A percentile compares a stretch with the other conserved stretches of the same genome.
phyloP scores from a whole-genome alignment of 2,113 vertebrate genomes.

The Hippocampus barbouri region DNA sequence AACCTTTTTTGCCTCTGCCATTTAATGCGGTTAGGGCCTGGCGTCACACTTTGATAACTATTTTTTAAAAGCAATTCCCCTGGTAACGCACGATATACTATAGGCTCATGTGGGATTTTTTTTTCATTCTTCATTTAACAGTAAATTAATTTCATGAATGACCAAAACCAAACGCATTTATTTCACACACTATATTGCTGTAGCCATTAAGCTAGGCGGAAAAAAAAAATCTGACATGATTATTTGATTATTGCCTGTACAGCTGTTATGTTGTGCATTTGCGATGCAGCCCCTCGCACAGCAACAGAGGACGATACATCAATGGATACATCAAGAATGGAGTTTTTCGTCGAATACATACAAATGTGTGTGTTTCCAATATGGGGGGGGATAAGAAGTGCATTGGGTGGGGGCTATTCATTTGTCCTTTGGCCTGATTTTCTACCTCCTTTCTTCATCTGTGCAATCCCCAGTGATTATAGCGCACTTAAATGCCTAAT shows the following conservation, averaged over 20 bases:
- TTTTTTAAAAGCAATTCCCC: too few species aligned
- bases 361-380: conserved; percentile 87
- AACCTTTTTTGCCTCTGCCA: too few species aligned
- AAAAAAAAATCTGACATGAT: background rate
- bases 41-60: too few species aligned
- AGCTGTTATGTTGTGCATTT: conserved; percentile 61
- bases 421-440: conserved; percentile 79
- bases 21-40: too few species aligned
- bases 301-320: conserved; percentile 27
- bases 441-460: conserved; percentile 81
- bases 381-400: conserved; percentile 76
- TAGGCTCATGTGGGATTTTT: too few species aligned
- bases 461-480: conserved; percentile 92
- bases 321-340: conserved; percentile 71
- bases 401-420: conserved; percentile 77
- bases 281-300: conserved; percentile 45
- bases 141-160: background rate
- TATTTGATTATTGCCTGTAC: background rate
- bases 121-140: too few species aligned
- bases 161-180: background rate
- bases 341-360: conserved; percentile 77
- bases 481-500: conserved; percentile 98
- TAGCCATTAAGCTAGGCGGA: background rate
- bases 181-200: background rate
- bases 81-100: too few species aligned